These are phyloP conservation scores for Oscheius sp. DNA, from an alignment of 2,888 invertebrate species.

Conservation along the genomic window DNA sequence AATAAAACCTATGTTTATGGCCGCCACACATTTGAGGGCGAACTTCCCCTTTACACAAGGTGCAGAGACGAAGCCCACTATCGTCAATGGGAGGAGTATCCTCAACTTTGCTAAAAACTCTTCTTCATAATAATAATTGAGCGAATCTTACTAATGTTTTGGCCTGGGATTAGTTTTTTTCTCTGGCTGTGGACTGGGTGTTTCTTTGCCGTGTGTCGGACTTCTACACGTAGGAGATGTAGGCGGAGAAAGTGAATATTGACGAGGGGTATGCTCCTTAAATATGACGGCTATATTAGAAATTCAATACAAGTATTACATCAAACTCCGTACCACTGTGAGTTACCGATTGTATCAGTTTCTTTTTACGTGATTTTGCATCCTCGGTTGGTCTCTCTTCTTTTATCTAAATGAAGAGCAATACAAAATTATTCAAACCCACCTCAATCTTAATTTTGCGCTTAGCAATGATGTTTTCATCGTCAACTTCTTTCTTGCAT, in stretches of 20 bases:
- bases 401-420: neutral
- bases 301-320: neutral
- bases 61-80: conserved; percentile 55
- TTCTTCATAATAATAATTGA: neutral
- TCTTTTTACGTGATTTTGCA: neutral
- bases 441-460: neutral
- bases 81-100: conserved; percentile 57
- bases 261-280: conserved; percentile 23
- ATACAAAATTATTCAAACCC: neutral
- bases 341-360: neutral
- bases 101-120: conserved; percentile 59
- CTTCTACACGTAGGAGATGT: neutral
- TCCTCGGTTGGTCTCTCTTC: neutral
- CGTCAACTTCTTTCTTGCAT: neutral
- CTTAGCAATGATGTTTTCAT: conserved; percentile 7
- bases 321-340: neutral
- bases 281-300: neutral
- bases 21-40: conserved; percentile 64
- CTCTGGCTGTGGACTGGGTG: neutral
- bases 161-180: conserved; percentile 39
- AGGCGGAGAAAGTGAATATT: conserved; percentile 21
- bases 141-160: conserved; percentile 41
- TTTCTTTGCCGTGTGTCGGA: neutral
- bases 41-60: conserved; percentile 62
- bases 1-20: conserved; percentile 43